These are phyloP conservation scores for Manis javanica DNA, from an alignment of 2,797 vertebrate species.

Conservation along the genomic window DNA sequence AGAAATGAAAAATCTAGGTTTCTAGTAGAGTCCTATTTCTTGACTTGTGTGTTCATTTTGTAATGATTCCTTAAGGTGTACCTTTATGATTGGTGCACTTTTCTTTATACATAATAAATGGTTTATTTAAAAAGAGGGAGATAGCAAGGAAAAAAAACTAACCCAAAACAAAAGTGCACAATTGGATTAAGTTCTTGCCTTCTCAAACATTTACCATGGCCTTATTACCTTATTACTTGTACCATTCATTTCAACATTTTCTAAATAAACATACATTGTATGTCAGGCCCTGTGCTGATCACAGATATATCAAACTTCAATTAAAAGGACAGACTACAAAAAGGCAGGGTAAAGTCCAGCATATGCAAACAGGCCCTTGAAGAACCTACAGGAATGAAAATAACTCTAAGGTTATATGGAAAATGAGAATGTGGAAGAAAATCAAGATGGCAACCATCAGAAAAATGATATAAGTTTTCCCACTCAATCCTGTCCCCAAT, in stretches of 20 bases:
- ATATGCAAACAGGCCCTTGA: neutral
- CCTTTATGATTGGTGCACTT: neutral
- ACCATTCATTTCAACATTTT: slow-evolving; percentile 23
- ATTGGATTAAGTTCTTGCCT: neutral
- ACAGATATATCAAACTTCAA: neutral
- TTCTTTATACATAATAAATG: neutral
- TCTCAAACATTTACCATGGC: neutral
- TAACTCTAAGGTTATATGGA: neutral
- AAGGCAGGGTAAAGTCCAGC: neutral
- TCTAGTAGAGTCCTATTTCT: neutral
- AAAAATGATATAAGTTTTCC: neutral
- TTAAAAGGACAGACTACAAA: neutral
- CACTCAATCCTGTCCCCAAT: neutral
- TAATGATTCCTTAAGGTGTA: neutral
- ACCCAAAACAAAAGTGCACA: neutral
- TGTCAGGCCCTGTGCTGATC: neutral
- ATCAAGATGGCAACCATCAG: neutral
- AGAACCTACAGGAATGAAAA: neutral
- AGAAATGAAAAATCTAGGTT: neutral
- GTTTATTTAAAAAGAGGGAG: neutral
- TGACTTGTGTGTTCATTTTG: neutral
- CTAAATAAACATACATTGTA: slow-evolving; percentile 2
- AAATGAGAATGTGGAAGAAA: slow-evolving; percentile 18
- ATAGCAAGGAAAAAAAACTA: neutral
- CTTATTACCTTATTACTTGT: neutral